Base-by-base conservation (phyloP, 1,140 invertebrate genomes). In the Zaprionus davidi region DNA sequence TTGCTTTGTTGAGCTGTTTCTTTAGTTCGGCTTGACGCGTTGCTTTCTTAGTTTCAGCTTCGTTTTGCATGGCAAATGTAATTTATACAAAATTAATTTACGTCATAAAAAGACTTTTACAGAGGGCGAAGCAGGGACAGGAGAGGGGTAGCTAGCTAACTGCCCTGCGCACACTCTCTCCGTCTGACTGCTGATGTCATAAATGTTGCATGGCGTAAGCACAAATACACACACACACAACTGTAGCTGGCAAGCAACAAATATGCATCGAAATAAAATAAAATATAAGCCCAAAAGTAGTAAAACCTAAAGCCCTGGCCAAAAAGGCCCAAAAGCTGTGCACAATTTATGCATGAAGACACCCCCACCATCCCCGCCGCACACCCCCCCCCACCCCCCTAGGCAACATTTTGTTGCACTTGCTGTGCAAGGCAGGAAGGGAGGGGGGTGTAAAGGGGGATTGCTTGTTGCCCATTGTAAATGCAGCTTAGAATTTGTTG, bases 401-500 rank as follows among this genome's bases (percentile, higher is more conserved):
- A 9, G 56, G 44, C 67, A 51, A 67, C 70, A 83, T 84, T 88
- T 75, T 77, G 84, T 75, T 87, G 80, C 83, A 85, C 70, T 85
- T 41, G 55, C 46, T 58, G n/a, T 78, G 20, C 74, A 59, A 56
- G 24, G 46, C 76, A 66, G 44, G 58, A 46, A 22, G 53, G 44
- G 12, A 2, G 22, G 4, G 20, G n/a, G 36, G 5, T 3, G 28
- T 13, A 11, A 28, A 17, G 26, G 15, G 24, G 68, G 28, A 13
- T 31, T 22, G 41, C 20, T 34, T 34, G 36, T 74, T 67, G 84
- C 81, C 81, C 67, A 87, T 87, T 87, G 84, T 88, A 88, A 79
- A 84, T 87, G 84, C 84, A 90, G 85, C 85, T 87, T 87, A 87
- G 84, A 87, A 84, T 87, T 87, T 87, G 84, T 84, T 84, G 81